Evolutionary conservation across 2,888 invertebrate species (phyloP), one percentile per base, ranked within the genome.

Genomic region (Pseudanteris insignis): DNA sequence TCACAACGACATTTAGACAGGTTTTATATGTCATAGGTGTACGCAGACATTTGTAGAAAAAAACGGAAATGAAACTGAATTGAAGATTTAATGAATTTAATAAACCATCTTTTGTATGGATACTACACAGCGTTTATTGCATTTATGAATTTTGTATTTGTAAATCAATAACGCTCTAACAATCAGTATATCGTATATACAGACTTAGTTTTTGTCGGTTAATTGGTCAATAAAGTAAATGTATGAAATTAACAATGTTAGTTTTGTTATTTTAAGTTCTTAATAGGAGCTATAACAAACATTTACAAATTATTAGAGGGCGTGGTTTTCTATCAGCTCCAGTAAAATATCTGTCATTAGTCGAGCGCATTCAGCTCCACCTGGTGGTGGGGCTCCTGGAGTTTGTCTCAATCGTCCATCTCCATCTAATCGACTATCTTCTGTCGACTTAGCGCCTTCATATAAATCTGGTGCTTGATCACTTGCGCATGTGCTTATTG

Each of bases 391-490:
- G 65, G 81, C 82, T 18, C 18, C 18, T 66, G 80, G 79, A 6
- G 78, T 75, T 28, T 76, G 81, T 18, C 18, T 18, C 6, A 18
- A 4, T 18, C 3, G 18, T 18, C 18, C 18, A 6, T 18, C 18
- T 3, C 18, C 6, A 6, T 18, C 18, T 6, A 18, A 4, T 18
- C 80, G 76, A 8, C 67, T 66, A 40, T 77, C 76, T 34, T 81
- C 77, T 18, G 72, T 71, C 6, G 68, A 67, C 26, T 76, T 75
- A 14, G 72, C 70, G 8, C 68, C 75, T 40, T 81, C 77, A 70
- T 89, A 89, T 55, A 89, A 78, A 70, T 89, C 88, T 0, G 89
- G 89, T 0, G 89, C 89, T 71, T 89, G 87, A 44, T 86, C 84
- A 36, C 88, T 87, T 40, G 88, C 85, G 57, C 89, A 89, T 0